Percentiles rank a stretch among this genome's conserved stretches.
phyloP scores from a whole-genome alignment of 2,797 vertebrate species.

The Oreortyx pictus region DNA sequence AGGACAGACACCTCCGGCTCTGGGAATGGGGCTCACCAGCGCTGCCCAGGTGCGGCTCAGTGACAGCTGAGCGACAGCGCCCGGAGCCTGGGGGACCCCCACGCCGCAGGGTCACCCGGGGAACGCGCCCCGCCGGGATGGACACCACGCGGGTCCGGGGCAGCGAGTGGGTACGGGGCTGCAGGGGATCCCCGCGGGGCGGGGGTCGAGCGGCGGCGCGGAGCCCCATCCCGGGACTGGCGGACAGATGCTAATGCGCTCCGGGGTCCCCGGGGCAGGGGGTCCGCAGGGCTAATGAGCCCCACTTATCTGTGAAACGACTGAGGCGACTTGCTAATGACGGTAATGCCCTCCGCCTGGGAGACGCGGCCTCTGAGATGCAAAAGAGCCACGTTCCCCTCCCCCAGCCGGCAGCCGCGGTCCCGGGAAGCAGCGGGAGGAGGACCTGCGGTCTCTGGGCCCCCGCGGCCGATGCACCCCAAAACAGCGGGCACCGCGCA shows the following conservation, averaged over 20 bases:
- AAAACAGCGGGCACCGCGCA: not conserved
- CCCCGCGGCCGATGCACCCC: not conserved
- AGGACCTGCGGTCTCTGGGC: not conserved
- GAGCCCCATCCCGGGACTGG: constrained; percentile 10
- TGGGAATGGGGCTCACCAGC: not conserved
- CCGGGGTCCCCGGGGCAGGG: not conserved
- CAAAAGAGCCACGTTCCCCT: constrained; percentile 30
- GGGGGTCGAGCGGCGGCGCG: not conserved
- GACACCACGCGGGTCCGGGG: not conserved
- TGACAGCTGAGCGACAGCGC: accelerated
- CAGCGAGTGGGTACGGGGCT: not conserved
- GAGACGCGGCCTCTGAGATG: constrained; percentile 67
- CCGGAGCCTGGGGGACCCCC: not conserved
- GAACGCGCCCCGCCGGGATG: accelerated
- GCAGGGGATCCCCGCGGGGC: not conserved
- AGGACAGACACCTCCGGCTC: not conserved
- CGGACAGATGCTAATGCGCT: constrained; percentile 63
- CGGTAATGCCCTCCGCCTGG: constrained; percentile 64
- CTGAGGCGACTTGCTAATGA: constrained; percentile 77
- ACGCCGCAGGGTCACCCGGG: accelerated
- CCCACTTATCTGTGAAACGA: constrained; percentile 72
- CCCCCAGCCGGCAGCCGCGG: not conserved
- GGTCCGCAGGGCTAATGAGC: constrained; percentile 28
- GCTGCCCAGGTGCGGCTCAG: not conserved
- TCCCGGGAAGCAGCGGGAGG: not conserved